These are phyloP conservation scores for Pararge aegeria DNA, from an alignment of 1,140 invertebrate species.

Conservation along the genomic window DNA sequence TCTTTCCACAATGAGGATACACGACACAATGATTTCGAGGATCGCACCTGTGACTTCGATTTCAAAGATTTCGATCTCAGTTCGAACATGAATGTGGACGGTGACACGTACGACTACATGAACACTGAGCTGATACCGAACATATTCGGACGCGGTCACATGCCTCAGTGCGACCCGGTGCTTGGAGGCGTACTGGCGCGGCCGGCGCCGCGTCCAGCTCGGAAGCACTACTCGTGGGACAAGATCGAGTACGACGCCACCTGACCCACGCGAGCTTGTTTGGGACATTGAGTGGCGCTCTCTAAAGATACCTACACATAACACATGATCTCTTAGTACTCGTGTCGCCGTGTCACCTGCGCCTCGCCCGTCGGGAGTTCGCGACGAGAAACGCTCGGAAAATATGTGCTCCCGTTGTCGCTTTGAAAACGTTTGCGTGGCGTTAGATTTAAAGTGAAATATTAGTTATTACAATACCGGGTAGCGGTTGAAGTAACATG, in stretches of 20 bases:
- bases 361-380: constrained; percentile 22
- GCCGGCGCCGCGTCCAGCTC: constrained; percentile 58
- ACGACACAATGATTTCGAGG: constrained; percentile 48
- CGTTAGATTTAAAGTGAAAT: constrained; percentile 19
- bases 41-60: constrained; percentile 62
- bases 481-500: constrained; percentile 35
- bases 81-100: constrained; percentile 57
- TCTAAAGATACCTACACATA: constrained; percentile 31
- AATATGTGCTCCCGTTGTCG: constrained; percentile 1
- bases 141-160: constrained; percentile 62
- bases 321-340: constrained; percentile 48
- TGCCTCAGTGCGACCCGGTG: constrained; percentile 72
- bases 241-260: constrained; percentile 73
- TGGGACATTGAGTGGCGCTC: constrained; percentile 30
- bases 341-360: constrained; percentile 13
- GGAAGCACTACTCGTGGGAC: constrained; percentile 75
- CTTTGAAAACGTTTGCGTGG: constrained; percentile 4
- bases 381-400: constrained; percentile 1
- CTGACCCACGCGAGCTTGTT: constrained; percentile 52
- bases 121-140: constrained; percentile 68
- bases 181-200: constrained; percentile 64
- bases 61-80: constrained; percentile 68
- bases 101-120: constrained; percentile 61
- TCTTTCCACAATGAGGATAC: constrained; percentile 67
- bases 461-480: constrained; percentile 27